Conservation (phyloP, 2,113 vertebrate species). For the Hemiscyllium ocellatum region DNA sequence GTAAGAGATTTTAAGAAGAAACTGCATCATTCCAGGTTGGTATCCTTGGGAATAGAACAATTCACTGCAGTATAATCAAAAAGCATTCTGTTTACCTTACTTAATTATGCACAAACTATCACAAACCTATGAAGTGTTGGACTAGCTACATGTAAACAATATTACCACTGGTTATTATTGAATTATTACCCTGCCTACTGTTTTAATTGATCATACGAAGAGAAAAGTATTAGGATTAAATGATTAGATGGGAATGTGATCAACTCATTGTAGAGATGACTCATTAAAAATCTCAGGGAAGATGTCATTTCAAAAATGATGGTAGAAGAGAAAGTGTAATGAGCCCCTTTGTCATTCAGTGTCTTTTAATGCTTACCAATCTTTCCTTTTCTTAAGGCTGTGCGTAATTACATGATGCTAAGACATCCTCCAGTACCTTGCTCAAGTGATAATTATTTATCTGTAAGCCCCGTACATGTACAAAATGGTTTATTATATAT, state of each 20-base stretch:
- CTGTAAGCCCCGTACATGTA: neutral
- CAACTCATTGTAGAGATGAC: neutral
- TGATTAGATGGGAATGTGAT: neutral
- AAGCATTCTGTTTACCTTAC: neutral
- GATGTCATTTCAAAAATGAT: neutral
- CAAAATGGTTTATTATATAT: neutral
- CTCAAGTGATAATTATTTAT: neutral
- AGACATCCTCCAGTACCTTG: neutral
- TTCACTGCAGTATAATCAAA: neutral
- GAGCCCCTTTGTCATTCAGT: too few relatives aligned
- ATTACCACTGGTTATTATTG: neutral
- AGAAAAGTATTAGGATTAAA: neutral
- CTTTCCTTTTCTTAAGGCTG: neutral
- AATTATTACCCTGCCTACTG: neutral
- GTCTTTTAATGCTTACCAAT: neutral
- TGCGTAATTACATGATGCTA: neutral
- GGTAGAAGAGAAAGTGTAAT: neutral
- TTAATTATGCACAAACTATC: neutral
- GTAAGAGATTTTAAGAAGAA: neutral
- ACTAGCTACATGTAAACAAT: neutral
- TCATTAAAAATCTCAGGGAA: neutral
- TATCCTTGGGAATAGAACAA: neutral
- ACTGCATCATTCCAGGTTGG: neutral
- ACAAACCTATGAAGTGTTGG: neutral
- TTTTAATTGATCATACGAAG: neutral